Evolutionary conservation across 2,797 vertebrate species (phyloP).

Genomic region (Prunella strophiata): DNA sequence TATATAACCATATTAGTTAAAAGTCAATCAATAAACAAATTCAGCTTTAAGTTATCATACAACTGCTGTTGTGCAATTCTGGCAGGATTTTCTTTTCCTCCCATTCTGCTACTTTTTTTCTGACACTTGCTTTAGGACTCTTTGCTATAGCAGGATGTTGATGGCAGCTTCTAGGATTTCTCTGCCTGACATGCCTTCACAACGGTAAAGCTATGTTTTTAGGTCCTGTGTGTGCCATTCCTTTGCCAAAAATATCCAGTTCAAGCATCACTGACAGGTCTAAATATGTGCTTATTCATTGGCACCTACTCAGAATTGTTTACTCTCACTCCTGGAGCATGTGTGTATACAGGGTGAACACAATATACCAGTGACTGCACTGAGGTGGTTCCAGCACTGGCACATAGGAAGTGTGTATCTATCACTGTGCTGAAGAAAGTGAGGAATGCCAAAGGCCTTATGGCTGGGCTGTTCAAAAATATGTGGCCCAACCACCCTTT

Average conservation of each 20-base stretch:
- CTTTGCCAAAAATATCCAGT: background rate
- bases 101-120: background rate
- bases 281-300: background rate
- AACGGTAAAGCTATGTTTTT: background rate
- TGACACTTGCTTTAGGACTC: background rate
- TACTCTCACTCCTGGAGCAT: background rate
- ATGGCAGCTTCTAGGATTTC: background rate
- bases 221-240: background rate
- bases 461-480: background rate
- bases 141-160: background rate
- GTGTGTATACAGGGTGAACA: background rate
- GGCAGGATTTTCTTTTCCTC: background rate
- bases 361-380: background rate
- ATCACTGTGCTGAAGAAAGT: background rate
- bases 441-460: background rate
- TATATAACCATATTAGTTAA: background rate
- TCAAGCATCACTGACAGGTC: background rate
- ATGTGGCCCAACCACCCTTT: background rate
- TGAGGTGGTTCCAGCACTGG: background rate
- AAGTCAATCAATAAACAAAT: background rate
- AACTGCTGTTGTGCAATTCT: background rate
- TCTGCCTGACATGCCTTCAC: background rate
- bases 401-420: background rate
- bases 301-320: background rate
- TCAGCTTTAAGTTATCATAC: background rate